Evolutionary conservation across 2,888 invertebrate genomes (phyloP).

Genomic region (Latheticus oryzae): DNA sequence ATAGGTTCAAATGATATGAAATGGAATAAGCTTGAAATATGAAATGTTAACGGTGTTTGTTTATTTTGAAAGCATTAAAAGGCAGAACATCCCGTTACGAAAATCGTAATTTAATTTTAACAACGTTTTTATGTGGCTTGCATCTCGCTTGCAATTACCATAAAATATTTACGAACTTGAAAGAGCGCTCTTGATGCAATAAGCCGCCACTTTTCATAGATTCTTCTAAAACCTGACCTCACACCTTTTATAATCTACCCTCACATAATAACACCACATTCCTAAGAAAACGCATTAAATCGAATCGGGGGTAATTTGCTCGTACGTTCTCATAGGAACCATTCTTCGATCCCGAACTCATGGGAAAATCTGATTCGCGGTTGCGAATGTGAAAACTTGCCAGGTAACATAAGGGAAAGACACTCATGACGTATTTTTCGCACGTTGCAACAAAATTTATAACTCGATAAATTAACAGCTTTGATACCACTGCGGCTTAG

Average conservation of each 20-base stretch:
- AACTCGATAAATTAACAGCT: constrained; percentile 15
- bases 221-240: constrained; percentile 5
- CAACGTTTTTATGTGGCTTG: constrained; percentile 24
- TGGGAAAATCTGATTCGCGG: constrained; percentile 29
- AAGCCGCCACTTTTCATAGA: constrained; percentile 33
- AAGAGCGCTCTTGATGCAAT: too few relatives aligned
- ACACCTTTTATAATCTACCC: constrained; percentile 6
- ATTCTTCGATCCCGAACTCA: constrained; percentile 32
- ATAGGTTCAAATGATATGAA: too few relatives aligned
- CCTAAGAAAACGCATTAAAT: constrained; percentile 5
- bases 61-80: constrained; percentile 6
- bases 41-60: constrained; percentile 7
- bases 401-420: neutral
- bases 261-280: constrained; percentile 25
- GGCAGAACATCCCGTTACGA: constrained; percentile 8
- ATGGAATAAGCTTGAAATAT: too few relatives aligned
- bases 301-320: constrained; percentile 33
- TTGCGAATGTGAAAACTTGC: neutral
- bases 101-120: constrained; percentile 25
- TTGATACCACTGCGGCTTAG: constrained; percentile 11
- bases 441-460: constrained; percentile 15
- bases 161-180: constrained; percentile 34
- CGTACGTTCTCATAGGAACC: constrained; percentile 36
- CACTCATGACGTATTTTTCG: constrained; percentile 7
- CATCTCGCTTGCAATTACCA: constrained; percentile 28